Evolutionary conservation across 2,888 invertebrate genomes (phyloP), one percentile per base, ranked within the genome.

Genomic region (Chrysolina haemoptera): DNA sequence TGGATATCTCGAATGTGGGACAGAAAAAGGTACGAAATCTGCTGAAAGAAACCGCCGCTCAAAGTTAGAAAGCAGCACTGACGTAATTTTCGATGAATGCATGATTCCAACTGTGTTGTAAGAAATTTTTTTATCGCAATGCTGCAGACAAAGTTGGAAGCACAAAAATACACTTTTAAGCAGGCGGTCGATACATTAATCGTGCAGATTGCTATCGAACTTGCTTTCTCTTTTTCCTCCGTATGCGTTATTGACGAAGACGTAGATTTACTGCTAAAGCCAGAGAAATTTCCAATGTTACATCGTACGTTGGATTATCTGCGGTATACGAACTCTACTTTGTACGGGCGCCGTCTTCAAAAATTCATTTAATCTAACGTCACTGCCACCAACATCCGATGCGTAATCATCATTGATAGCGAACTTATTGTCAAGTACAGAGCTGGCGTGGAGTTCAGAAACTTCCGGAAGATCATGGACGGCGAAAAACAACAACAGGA

Each of bases 161-260:
- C n/a, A 12, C n/a, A 16, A 0, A 48, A 5, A 5, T 48, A 48
- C n/a, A n/a, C 12, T 48, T 48, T 48, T n/a, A n/a, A 5, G 48
- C 48, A 48, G 48, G n/a, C n/a, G 16, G 12, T n/a, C 16, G 48
- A 48, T 48, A n/a, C 16, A 16, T 48, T 48, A n/a, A 48, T 48
- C n/a, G 9, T 16, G 59, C 4, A 59, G 59, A 59, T 18, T 59
- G 14, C n/a, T 18, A 59, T 12, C 18, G 59, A 59, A 41, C 0
- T 62, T 62, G 41, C 0, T 22, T 11, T 70, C 4, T 11, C 48
- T 76, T 41, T 27, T 74, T 41, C 67, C 77, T 66, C 63, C 63
- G 63, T 22, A 27, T 63, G 9, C 9, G 63, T 63, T 63, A 74
- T 79, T n/a, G 78, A 70, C 35, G 76, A 79, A 76, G 75, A 80